Base-by-base conservation (phyloP, 2,113 vertebrate genomes). In the Gallinago media region DNA sequence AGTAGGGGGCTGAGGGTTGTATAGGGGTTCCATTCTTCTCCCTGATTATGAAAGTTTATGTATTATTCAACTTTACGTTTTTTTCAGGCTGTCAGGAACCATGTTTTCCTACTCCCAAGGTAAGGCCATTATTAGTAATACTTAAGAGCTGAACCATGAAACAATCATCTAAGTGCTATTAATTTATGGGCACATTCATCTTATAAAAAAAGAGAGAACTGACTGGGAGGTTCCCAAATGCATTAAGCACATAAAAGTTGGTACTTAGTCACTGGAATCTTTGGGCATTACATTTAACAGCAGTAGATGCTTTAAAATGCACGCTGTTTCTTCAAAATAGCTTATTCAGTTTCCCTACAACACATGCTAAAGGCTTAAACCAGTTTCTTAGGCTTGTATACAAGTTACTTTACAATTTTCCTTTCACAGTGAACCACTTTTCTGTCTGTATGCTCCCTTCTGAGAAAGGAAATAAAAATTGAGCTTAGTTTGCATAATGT, bases 81-180 rank as follows among this genome's bases (percentile, higher is more conserved):
- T 85, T 76, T 47, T 63, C 46, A 88, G 22, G 59, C 59, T 83
- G 27, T 66, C 56, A 74, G 63, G 54, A 96, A 76, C 6, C 22
- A 18, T 15, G 27, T 65, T 70, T 77, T 83, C 46, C 67, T 15
- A 56, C 38, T 72, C 77, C 42, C 47, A 58, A 31, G 20, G 80
- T 94, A 94, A 96, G 85, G 94, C 72, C 83, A 65, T 77, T 52
- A 36, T 71, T 49, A 91, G 63, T 46, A 77, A 74, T 32, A 54
- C 22, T 46, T 67, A 66, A 13, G 34, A 84, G 42, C 63, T 32
- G 25, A 94, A 84, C 67, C 50, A 83, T 8, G 26, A 83, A 77
- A 46, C 50, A 65, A 40, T 81, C 19, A 34, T 32, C 42, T 31
- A 50, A 73, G 22, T 31, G 42, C 59, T 73, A 47, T 47, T 85